Evolutionary conservation across 2,888 invertebrate genomes (phyloP).

Genomic region (Baronia brevicornis): DNA sequence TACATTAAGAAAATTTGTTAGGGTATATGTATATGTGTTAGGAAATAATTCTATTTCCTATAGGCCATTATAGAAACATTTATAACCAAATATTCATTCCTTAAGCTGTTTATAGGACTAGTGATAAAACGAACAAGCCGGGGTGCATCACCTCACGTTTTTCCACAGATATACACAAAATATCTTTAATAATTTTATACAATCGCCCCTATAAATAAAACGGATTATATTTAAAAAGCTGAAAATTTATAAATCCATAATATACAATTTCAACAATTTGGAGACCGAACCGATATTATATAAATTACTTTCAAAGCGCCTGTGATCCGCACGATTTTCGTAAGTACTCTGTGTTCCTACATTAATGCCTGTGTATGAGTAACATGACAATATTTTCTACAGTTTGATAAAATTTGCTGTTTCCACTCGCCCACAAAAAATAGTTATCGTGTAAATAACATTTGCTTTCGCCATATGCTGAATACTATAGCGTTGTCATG

Average conservation of each 20-base stretch:
- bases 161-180: constrained; percentile 60
- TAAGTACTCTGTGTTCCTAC: constrained; percentile 55
- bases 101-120: too few species aligned
- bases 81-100: too few species aligned
- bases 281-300: constrained; percentile 29
- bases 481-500: constrained; percentile 19
- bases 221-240: constrained; percentile 68
- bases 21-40: too few species aligned
- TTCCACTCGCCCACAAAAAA: constrained; percentile 12
- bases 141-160: constrained; percentile 41
- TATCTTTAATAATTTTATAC: constrained; percentile 51
- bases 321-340: constrained; percentile 37
- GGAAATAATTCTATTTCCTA: too few species aligned
- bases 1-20: too few species aligned
- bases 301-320: constrained; percentile 39
- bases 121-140: constrained; percentile 27
- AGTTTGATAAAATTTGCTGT: constrained; percentile 4
- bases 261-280: constrained; percentile 55
- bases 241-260: constrained; percentile 66
- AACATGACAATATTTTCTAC: constrained; percentile 12
- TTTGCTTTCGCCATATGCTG: constrained; percentile 11
- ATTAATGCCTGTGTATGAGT: constrained; percentile 30
- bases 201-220: constrained; percentile 49
- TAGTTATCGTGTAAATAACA: constrained; percentile 5
- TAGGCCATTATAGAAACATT: too few species aligned